phyloP scores from a whole-genome alignment of 2,113 vertebrate species.

The Syngnathoides biaculeatus region DNA sequence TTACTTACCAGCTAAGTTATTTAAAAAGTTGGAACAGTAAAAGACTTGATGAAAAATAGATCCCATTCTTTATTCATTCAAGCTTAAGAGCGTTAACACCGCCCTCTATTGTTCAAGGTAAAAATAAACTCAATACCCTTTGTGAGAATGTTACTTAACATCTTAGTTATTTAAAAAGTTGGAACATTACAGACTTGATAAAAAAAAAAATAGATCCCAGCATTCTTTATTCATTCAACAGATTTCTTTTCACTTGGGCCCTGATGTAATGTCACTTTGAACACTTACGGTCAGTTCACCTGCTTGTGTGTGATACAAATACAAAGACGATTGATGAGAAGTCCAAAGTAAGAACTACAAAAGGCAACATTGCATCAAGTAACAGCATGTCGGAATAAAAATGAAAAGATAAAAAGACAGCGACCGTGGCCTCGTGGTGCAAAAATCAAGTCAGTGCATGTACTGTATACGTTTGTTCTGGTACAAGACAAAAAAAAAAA shows the following conservation, averaged over 20 bases:
- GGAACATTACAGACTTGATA: background rate
- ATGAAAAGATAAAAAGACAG: background rate
- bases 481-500: slow-evolving; percentile 39
- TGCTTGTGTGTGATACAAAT: slow-evolving; percentile 25
- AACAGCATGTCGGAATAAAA: background rate
- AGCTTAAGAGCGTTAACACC: slow-evolving; percentile 6
- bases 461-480: slow-evolving; percentile 12
- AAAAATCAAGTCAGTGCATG: slow-evolving; percentile 17
- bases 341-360: slow-evolving; percentile 7
- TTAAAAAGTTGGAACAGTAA: background rate
- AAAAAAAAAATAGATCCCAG: slow-evolving; percentile 18
- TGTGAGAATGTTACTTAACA: no score
- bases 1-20: no score
- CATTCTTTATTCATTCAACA: slow-evolving; percentile 58
- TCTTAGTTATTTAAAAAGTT: no score
- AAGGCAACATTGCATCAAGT: slow-evolving; percentile 17
- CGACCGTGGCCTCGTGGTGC: slow-evolving; percentile 19
- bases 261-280: slow-evolving; percentile 20
- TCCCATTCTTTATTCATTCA: slow-evolving; percentile 55
- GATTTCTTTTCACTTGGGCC: slow-evolving; percentile 45
- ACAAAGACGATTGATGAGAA: slow-evolving; percentile 1
- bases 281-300: slow-evolving; percentile 19
- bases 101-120: slow-evolving; percentile 19
- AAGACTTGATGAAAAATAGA: background rate
- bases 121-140: background rate